These are phyloP conservation scores for Sinodicranocentrus sp. DNA, from an alignment of 2,888 invertebrate species.

Conservation along the genomic window DNA sequence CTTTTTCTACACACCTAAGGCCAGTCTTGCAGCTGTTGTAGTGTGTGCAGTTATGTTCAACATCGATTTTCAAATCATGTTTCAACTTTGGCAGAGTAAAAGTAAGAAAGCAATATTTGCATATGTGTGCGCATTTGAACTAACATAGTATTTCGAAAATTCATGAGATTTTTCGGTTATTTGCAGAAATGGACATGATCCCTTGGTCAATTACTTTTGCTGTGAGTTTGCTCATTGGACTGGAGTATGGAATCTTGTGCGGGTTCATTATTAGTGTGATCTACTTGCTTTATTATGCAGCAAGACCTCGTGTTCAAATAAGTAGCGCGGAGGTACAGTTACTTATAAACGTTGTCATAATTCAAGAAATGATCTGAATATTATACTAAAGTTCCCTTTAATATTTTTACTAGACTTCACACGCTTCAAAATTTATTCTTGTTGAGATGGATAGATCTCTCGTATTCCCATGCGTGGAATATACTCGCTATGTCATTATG, in stretches of 20 bases:
- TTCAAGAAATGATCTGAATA: background rate
- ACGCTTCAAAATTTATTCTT: conserved; percentile 74
- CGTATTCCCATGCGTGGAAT: conserved; percentile 94
- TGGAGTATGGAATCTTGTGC: conserved; percentile 92
- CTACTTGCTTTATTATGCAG: conserved; percentile 92
- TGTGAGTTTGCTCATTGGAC: conserved; percentile 88
- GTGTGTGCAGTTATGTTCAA: conserved; percentile 88
- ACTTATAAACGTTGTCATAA: background rate
- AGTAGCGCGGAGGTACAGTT: conserved; percentile 82
- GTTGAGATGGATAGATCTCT: conserved; percentile 83
- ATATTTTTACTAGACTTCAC: conserved; percentile 69
- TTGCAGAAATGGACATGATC: conserved; percentile 89
- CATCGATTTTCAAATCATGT: conserved; percentile 83
- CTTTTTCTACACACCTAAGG: conserved; percentile 91
- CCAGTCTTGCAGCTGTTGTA: conserved; percentile 82
- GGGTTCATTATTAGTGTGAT: conserved; percentile 90
- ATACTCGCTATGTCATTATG: conserved; percentile 89
- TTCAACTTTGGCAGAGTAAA: conserved; percentile 88
- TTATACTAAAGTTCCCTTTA: background rate
- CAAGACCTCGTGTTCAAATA: conserved; percentile 87
- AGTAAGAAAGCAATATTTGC: conserved; percentile 81
- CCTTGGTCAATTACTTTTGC: conserved; percentile 92
- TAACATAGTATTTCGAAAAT: too few species aligned
- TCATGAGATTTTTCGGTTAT: conserved; percentile 2
- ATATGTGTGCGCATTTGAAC: background rate